Evolutionary conservation across 2,797 vertebrate genomes (phyloP).

Genomic region (Acipenser transmontanus): DNA sequence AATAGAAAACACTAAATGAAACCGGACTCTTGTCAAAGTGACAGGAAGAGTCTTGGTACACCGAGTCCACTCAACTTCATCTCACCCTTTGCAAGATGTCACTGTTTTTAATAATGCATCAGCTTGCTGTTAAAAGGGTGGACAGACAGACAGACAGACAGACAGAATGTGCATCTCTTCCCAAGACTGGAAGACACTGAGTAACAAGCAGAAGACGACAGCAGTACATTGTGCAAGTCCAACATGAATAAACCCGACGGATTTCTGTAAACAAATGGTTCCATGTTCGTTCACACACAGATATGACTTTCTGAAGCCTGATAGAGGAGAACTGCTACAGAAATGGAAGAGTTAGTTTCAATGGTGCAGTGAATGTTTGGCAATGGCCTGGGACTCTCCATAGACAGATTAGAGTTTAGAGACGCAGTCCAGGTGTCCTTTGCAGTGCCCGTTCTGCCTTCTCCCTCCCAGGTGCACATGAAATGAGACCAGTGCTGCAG

Average conservation of each 20-base stretch:
- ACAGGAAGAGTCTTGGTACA: not conserved
- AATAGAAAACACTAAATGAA: not conserved
- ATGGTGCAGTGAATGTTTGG: conserved; percentile 10
- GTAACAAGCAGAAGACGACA: not conserved
- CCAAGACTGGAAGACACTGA: not conserved
- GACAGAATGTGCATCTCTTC: conserved; percentile 1
- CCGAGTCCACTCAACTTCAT: not conserved
- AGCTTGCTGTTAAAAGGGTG: not conserved
- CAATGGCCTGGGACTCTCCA: not conserved
- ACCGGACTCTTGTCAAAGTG: not conserved
- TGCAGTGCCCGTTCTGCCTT: not conserved
- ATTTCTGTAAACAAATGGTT: conserved; percentile 6
- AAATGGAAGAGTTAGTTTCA: conserved; percentile 7
- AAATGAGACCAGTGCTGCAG: conserved; percentile 20
- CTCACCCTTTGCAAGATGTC: too few relatives aligned
- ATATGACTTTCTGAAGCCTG: conserved; percentile 13
- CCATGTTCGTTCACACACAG: not conserved
- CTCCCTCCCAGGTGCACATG: conserved; percentile 25
- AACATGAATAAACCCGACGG: not conserved
- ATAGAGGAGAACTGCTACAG: conserved; percentile 28
- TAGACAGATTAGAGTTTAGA: not conserved
- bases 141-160: not conserved
- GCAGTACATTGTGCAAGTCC: conserved; percentile 1
- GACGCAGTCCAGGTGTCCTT: not conserved
- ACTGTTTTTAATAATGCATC: not conserved